These are phyloP conservation scores for Himalopsyche tibetana DNA, from an alignment of 2,888 invertebrate genomes.

Conservation along the genomic window DNA sequence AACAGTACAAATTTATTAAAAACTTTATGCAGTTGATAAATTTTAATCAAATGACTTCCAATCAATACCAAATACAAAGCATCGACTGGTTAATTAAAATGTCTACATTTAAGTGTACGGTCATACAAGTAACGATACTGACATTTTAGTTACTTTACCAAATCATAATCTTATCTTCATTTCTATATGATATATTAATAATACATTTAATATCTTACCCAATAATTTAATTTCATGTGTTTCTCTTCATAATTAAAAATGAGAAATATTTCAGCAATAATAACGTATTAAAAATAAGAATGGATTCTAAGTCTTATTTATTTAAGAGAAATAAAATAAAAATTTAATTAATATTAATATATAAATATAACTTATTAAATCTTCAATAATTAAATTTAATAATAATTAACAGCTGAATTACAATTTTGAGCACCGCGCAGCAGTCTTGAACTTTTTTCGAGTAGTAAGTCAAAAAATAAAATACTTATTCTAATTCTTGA, in stretches of 20 bases:
- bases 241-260: neutral
- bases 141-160: neutral
- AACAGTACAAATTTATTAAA: neutral
- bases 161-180: constrained; percentile 13
- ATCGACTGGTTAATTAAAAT: constrained; percentile 6
- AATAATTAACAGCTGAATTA: no score
- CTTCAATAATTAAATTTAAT: no score
- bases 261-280: neutral
- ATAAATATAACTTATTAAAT: no score
- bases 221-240: no score
- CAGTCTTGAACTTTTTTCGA: no score
- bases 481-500: no score
- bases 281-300: neutral
- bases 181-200: neutral
- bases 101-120: neutral
- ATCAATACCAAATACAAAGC: constrained; percentile 21
- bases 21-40: neutral
- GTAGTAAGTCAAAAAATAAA: no score
- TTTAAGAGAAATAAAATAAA: neutral
- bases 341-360: neutral
- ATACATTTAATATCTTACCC: no score
- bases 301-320: constrained; percentile 18
- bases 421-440: no score
- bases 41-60: neutral
- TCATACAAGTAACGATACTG: neutral